Conservation (phyloP, 1,140 invertebrate genomes). For the Sesamia nonagrioides region DNA sequence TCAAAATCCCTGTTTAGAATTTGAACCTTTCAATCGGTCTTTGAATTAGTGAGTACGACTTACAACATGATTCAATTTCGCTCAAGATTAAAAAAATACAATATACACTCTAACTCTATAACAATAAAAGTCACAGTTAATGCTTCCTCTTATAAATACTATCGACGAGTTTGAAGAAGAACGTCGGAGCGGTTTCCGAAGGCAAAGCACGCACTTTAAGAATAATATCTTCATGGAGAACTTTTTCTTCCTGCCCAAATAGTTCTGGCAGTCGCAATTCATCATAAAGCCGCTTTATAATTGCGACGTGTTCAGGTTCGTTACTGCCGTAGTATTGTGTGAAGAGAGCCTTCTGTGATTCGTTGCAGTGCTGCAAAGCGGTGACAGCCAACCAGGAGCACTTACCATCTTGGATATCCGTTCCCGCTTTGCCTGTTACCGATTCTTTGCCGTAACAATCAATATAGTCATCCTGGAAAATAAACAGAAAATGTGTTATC, state of each 20-base stretch:
- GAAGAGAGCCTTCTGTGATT: constrained; percentile 90
- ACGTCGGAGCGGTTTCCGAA: constrained; percentile 54
- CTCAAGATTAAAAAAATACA: background rate
- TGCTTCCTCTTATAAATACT: constrained; percentile 66
- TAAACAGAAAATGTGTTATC: background rate
- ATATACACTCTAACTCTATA: background rate
- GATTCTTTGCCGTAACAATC: constrained; percentile 94
- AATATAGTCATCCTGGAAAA: constrained; percentile 93
- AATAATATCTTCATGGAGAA: constrained; percentile 65
- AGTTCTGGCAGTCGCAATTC: constrained; percentile 89
- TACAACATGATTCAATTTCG: too few relatives aligned
- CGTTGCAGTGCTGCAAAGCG: constrained; percentile 91
- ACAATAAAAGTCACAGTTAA: constrained; percentile 9
- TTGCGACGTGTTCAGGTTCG: constrained; percentile 90
- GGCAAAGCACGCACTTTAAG: constrained; percentile 55
- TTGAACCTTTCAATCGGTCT: too few relatives aligned
- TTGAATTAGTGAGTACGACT: too few relatives aligned
- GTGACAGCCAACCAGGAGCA: constrained; percentile 96
- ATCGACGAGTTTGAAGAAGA: constrained; percentile 70
- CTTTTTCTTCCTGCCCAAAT: constrained; percentile 64
- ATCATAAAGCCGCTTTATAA: constrained; percentile 93
- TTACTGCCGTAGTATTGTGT: constrained; percentile 91
- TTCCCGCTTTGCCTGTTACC: constrained; percentile 94
- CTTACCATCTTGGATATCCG: constrained; percentile 96
- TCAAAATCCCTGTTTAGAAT: too few relatives aligned